Base-by-base conservation (phyloP, 2,888 invertebrate genomes). In the Machimus rusticus region DNA sequence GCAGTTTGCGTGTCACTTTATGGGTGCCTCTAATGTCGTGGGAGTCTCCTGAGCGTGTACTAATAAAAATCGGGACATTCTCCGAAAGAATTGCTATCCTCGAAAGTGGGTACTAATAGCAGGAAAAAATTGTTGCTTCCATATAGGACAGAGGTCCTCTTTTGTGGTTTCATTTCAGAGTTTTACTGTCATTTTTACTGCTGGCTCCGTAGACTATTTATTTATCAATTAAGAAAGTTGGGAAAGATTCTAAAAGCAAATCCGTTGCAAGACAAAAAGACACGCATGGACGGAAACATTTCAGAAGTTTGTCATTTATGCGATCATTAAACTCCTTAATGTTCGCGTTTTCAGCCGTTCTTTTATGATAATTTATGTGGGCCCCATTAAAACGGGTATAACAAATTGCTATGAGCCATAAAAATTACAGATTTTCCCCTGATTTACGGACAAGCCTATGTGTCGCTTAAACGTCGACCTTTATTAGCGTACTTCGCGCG, bases 1-100 rank as follows among this genome's bases (percentile, higher is more conserved):
- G 37, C 34, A 74, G 74, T 37, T 87, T 86, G 87, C 88, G 87
- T 88, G 87, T 88, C 87, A 86, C 77, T 87, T 88, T 86, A 88
- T 82, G 74, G 79, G 82, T 86, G 84, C 74, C 57, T 12, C 66
- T 84, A 84, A 74, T 74, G 84, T 66, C 74, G 19, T 39, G 31
- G 66, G 66, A 74, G 19, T 39, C 66, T 66, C n/a, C 74, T 84
- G 37, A 84, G 66, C 84, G 84, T 84, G 84, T 84, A 66, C 84
- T 66, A 66, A 84, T 84, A 84, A 84, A 82, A 84, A 84, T 84
- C 39, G 84, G 39, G 19, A 39, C 8, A 23, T 39, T 39, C 31
- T 74, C 66, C 37, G 6, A 9, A 74, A 23, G 37, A 39, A 57
- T 57, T 84, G n/a, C n/a, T 31, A n/a, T 39, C 34, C 39, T 12